Evolutionary conservation across 2,888 invertebrate species (phyloP), one percentile per base, ranked within the genome.

Genomic region (Andrena chrysosceles): DNA sequence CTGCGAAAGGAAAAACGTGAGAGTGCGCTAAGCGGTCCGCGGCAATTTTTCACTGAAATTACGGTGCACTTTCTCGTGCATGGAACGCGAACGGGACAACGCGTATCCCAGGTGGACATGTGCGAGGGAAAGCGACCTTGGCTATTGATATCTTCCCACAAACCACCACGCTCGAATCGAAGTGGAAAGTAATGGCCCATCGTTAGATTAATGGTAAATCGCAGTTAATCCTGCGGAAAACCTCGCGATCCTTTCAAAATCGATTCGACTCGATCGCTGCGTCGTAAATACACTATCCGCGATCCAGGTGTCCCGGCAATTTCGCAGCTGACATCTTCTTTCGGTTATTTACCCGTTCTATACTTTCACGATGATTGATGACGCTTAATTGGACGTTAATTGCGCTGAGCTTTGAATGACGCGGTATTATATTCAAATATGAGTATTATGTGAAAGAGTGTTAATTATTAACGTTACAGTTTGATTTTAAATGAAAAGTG

Each of bases 41-140:
- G 20, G 5, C 29, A 16, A 54, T 69, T 59, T 42, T 62, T 66
- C 31, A 7, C 33, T 31, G 49, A 52, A 16, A 49, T 68, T 42
- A 42, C 52, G 59, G n/a, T 16, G 26, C 49, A 48, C 72, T 75
- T 81, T 82, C 75, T 64, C 23, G 33, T 54, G 10, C 35, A 54
- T 49, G 35, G 52, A 59, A 54, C 33, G 42, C 29, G 23, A 35
- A 49, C 49, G 54, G 66, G 62, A 69, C 29, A 63, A 5, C 59
- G 52, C n/a, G 3, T 31, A 23, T 49, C 49, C 29, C 20, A 26
- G 35, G 26, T 26, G 16, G 20, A 77, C 63, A 35, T 20, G 54
- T n/a, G 59, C 70, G 13, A 76, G 83, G 60, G 84, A 83, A 84
- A 84, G 84, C 63, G 69, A 76, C 72, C 83, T 81, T 84, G 74